Evolutionary conservation across 2,888 invertebrate genomes (phyloP).

Genomic region (Thelaira solivaga): DNA sequence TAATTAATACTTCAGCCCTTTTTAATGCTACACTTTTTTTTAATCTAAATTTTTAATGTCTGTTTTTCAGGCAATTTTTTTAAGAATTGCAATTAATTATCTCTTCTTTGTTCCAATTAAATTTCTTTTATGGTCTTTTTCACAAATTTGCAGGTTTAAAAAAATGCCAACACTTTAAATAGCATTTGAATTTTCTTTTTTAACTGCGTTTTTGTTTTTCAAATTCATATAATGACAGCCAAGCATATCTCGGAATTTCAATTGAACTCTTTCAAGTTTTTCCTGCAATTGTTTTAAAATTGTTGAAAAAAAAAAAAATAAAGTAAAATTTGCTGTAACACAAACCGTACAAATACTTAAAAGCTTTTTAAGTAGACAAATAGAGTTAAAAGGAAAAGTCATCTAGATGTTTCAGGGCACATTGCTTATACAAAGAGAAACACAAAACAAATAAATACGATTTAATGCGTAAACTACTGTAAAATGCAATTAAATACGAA

Average conservation of each 20-base stretch:
- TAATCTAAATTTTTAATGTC: too few species aligned
- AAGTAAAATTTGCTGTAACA: not conserved
- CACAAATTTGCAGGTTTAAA: too few species aligned
- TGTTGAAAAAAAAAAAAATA: not conserved
- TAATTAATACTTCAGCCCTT: too few species aligned
- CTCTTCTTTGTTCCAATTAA: not conserved
- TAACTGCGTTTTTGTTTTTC: not conserved
- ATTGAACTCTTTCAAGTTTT: slow-evolving; percentile 14
- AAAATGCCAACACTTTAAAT: not conserved
- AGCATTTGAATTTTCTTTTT: not conserved
- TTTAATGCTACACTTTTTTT: too few species aligned
- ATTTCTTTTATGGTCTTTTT: too few species aligned
- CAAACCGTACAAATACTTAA: slow-evolving; percentile 2
- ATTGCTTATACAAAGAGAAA: not conserved
- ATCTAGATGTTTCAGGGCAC: not conserved
- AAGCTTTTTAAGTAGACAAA: slow-evolving; percentile 26
- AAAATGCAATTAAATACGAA: slow-evolving; percentile 10
- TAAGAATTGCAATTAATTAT: not conserved
- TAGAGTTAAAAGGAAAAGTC: slow-evolving; percentile 38
- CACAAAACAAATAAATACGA: not conserved
- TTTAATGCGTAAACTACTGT: slow-evolving; percentile 12
- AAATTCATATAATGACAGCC: not conserved
- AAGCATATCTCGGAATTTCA: not conserved
- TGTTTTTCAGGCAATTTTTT: not conserved
- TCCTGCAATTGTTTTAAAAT: not conserved